Evolutionary conservation across 2,888 invertebrate species (phyloP), one percentile per base, ranked within the genome.

Genomic region (Prosapia bicincta): DNA sequence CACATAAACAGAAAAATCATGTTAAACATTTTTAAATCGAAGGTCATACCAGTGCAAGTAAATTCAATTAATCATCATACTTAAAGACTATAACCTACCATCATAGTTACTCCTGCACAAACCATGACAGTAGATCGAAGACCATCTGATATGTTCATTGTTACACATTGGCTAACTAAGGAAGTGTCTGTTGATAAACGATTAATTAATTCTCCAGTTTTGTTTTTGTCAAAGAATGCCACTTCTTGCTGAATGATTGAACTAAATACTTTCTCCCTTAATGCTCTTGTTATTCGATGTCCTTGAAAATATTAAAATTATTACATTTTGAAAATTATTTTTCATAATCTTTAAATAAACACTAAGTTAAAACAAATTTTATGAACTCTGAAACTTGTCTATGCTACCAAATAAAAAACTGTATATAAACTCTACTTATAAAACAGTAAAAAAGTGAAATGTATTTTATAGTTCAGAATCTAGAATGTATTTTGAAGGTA

Each of bases 81-180:
- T n/a, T n/a, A n/a, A n/a, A n/a, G n/a, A 38, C 26, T 75, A 10
- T 66, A 23, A 73, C 81, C 84, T 85, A 96, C 95, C 98, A 98
- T 98, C 95, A 99, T 97, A 26, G 93, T 92, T 43, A 96, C 91
- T 0, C 98, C 97, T 66, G 94, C 94, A 26, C 90, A 85, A 9
- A 95, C 93, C 91, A 97, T 96, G 77, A 96, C 91, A 1, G 91
- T 84, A 0, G 97, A 94, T 69, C 99, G 87, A 25, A 98, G 85
- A 0, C 99, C 99, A 86, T 99, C 98, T 1, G 97, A 97, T 76
- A 99, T 90, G 86, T 99, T 99, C 83, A 92, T 93, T 73, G 97
- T 98, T 0, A 99, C 88, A 43, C 97, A 94, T 77, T 94, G 91
- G 6, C 98, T 97, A 6, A 99, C 96, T 20, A 98, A 87, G 79